Evolutionary conservation across 2,113 vertebrate genomes (phyloP).

Genomic region (Physeter macrocephalus): DNA sequence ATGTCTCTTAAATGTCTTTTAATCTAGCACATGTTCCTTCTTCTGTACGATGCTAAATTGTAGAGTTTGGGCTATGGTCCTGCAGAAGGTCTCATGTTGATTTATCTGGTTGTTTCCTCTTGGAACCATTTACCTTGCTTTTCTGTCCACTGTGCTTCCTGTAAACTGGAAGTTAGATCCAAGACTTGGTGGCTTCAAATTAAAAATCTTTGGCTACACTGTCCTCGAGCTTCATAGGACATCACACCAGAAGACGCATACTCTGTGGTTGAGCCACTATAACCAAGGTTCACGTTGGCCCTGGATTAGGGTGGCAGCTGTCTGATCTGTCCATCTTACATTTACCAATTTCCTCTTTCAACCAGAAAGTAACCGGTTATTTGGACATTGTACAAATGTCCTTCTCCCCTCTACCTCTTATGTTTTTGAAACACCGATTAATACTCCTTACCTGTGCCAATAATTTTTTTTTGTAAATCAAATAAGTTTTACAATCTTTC

Average conservation of each 20-base stretch:
- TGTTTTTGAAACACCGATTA: not conserved
- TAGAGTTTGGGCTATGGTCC: not conserved
- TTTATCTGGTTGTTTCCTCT: not conserved
- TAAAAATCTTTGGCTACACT: not conserved
- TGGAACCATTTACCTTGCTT: not conserved
- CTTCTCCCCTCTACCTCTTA: not conserved
- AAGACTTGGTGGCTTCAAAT: not conserved
- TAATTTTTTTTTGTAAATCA: not conserved
- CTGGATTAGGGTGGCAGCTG: not conserved
- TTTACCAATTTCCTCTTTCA: not conserved
- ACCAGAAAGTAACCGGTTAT: not conserved
- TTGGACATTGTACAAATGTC: not conserved
- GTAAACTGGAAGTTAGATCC: not conserved
- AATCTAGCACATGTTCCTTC: not conserved
- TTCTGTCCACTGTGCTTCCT: not conserved
- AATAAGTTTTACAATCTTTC: not conserved
- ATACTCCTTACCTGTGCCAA: not conserved
- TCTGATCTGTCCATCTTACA: not conserved
- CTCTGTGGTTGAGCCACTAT: not conserved
- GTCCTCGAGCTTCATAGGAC: not conserved
- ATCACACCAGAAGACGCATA: not conserved
- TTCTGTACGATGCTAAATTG: not conserved
- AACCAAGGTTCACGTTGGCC: fast-evolving
- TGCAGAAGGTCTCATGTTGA: not conserved
- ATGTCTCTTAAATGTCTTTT: not conserved